Base-by-base conservation (phyloP, 2,113 vertebrate species). In the Burhinus oedicnemus region DNA sequence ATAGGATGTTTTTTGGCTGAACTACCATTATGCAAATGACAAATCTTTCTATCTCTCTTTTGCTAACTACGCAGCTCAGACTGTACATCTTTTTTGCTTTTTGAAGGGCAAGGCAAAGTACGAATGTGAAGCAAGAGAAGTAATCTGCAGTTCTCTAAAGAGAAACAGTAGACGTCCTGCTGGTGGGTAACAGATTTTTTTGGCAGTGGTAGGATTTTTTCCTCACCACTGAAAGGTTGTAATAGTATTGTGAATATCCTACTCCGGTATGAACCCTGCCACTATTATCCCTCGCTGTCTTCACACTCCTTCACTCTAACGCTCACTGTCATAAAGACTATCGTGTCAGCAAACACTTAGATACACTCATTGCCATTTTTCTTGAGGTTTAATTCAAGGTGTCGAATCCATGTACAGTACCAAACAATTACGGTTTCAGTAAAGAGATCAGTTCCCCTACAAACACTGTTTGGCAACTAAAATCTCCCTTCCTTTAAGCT, bases 11-110 rank as follows among this genome's bases (percentile, higher is more conserved):
- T 93, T 85, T 58, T 91, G 9, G 9, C 94, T 93, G 74, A 81
- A 65, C 58, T 85, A 92, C 80, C 57, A 58, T 77, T 80, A 91
- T 82, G 87, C 62, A 89, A 95, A 93, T 91, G 42, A 58, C 4
- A 90, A 74, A 93, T 69, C 62, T 74, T 89, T 79, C 40, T 84
- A 13, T 69, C 40, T 80, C 40, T 81, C 40, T 82, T 58, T 75
- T 76, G 52, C 74, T 69, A 89, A 83, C 83, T 44, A 79, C 0
- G 0, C 36, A 77, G 62, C 66, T 76, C 32, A 84, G 70, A 45
- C 81, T 34, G 23, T 60, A 66, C 44, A 64, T 66, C 19, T 49
- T 90, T 85, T 75, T 82, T 55, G 49, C 30, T 65, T 78, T 78
- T 69, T 10, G 12, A 87, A 91, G 38, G 45, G 40, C 49, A 83